Base-by-base conservation (phyloP, 2,113 vertebrate species). In the Tiliqua scincoides region DNA sequence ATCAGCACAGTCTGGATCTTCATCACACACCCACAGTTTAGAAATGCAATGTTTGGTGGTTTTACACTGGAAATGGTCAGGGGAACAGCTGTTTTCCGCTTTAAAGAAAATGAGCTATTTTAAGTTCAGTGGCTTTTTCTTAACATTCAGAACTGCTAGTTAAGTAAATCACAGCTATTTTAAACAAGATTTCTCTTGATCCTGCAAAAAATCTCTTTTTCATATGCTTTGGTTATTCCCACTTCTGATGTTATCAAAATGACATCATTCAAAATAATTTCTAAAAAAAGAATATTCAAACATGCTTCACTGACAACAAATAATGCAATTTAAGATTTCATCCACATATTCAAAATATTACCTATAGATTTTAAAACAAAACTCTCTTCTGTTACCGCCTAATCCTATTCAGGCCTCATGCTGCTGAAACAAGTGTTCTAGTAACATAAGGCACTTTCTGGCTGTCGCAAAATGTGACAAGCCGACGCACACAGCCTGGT, bases 71-170 rank as follows among this genome's bases (percentile, higher is more conserved):
- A 99, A 99, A 93, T 99, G 98, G 91, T 99, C 98, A 63, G 99
- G 97, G 73, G 99, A 99, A 91, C 99, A 99, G 90, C 98, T 99
- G 96, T 98, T 99, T 95, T 99, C 98, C 82, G 99, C 99, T 99
- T 95, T 77, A 89, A 93, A 93, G 27, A 65, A 92, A 94, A 93
- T 57, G 17, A 91, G 77, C n/a, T 37, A 73, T 84, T 61, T 88
- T 88, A 23, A 94, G 88, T 87, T 78, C 2, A 2, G 71, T 25
- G 86, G 18, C 32, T 65, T 37, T 70, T 54, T 77, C 6, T 6
- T 79, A n/a, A 10, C 77, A 48, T 4, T 85, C 0, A 78, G 87
- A 77, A 77, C 0, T 1, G 0, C 6, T 9, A 1, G 3, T 82
- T 73, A 32, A 32, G 14, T 72, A 62, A 52, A 30, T 89, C 30